Evolutionary conservation across 2,797 vertebrate genomes (phyloP).

Genomic region (Nannoperca obscura): DNA sequence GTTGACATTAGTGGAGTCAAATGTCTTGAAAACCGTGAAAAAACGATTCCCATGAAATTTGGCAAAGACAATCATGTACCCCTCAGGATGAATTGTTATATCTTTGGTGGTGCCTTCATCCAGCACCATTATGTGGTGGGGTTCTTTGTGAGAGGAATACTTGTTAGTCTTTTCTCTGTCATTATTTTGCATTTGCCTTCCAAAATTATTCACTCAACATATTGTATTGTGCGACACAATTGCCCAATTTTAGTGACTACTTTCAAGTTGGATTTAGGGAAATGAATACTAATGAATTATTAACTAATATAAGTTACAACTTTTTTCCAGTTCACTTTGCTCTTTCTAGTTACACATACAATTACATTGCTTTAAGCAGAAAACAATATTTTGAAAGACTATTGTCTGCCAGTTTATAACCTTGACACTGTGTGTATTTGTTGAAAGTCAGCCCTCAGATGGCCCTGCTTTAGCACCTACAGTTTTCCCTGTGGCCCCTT

Average conservation of each 20-base stretch:
- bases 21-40: background rate
- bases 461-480: conserved; percentile 24
- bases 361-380: background rate
- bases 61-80: background rate
- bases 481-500: conserved; percentile 45
- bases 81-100: too few species aligned
- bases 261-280: background rate
- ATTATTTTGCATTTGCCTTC: background rate
- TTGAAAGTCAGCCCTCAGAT: conserved; percentile 20
- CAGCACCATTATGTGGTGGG: too few species aligned
- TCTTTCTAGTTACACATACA: background rate
- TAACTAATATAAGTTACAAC: background rate
- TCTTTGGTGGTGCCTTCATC: too few species aligned
- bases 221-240: background rate
- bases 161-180: background rate
- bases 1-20: background rate
- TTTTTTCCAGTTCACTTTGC: background rate
- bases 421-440: conserved; percentile 27
- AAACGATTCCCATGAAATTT: background rate
- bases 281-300: background rate
- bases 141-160: background rate
- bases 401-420: background rate
- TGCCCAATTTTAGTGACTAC: background rate
- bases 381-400: background rate
- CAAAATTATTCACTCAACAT: background rate